phyloP scores from a whole-genome alignment of 2,888 invertebrate species.

The Megastigmus dorsalis region DNA sequence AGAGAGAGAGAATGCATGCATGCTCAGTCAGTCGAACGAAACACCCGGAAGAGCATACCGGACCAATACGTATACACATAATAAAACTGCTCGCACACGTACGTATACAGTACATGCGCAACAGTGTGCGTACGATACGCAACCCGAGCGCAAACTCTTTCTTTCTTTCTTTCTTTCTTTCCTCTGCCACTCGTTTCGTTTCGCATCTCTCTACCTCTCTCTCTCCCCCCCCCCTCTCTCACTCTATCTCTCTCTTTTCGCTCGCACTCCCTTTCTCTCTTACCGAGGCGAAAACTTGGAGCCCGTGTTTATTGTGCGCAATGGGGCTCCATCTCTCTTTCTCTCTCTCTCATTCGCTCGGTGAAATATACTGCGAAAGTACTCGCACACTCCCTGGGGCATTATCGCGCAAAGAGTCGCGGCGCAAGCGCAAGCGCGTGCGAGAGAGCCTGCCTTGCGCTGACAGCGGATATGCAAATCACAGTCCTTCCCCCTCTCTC shows the following conservation, averaged over 20 bases:
- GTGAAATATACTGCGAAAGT: conserved; percentile 47
- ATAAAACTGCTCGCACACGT: no score
- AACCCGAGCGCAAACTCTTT: neutral
- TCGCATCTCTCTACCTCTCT: neutral
- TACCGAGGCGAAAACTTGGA: neutral
- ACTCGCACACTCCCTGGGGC: conserved; percentile 55
- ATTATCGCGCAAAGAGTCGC: conserved; percentile 57
- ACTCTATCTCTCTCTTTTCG: neutral
- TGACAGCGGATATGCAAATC: conserved; percentile 69
- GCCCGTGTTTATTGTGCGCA: conserved; percentile 34
- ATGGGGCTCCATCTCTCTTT: conserved; percentile 21
- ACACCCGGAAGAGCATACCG: conserved; percentile 23
- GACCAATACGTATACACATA: neutral
- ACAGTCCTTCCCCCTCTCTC: conserved; percentile 33
- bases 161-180: neutral
- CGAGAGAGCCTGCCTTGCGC: conserved; percentile 56
- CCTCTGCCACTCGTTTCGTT: neutral
- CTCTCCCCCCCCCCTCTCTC: neutral
- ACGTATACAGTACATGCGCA: no score
- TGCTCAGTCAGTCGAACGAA: conserved; percentile 4
- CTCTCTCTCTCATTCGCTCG: neutral
- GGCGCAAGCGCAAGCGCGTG: no score
- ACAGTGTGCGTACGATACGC: no score
- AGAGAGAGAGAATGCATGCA: neutral
- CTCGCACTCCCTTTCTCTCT: neutral